phyloP scores from a whole-genome alignment of 2,797 vertebrate species.

The Poeciliopsis paucimaculata region DNA sequence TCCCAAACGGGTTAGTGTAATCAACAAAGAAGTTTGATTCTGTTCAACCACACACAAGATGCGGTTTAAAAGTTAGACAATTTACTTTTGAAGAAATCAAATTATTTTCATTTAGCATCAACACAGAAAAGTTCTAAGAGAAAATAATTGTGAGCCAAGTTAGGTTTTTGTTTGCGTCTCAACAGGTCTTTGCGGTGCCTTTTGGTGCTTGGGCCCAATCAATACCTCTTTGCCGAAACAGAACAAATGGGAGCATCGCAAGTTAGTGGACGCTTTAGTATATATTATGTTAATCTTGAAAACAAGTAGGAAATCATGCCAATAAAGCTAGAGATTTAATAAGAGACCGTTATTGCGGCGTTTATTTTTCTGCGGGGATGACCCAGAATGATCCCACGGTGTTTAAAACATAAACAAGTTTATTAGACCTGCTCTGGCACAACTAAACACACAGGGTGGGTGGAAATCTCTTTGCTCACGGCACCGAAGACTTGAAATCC shows the following conservation, averaged over 20 bases:
- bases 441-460: slow-evolving; percentile 55
- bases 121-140: neutral
- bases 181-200: neutral
- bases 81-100: slow-evolving; percentile 26
- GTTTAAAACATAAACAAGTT: slow-evolving; percentile 65
- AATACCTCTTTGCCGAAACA: neutral
- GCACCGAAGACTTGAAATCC: slow-evolving; percentile 61
- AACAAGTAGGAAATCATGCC: slow-evolving; percentile 54
- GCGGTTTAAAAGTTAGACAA: slow-evolving; percentile 20
- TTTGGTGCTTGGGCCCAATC: neutral
- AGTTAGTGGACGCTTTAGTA: neutral
- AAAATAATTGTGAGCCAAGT: neutral
- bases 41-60: slow-evolving; percentile 1
- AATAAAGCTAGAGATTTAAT: slow-evolving; percentile 54
- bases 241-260: neutral
- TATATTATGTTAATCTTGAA: slow-evolving; percentile 59
- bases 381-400: slow-evolving; percentile 49
- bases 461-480: slow-evolving; percentile 56
- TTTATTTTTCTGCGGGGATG: slow-evolving; percentile 50
- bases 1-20: slow-evolving; percentile 30
- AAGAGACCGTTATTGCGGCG: slow-evolving; percentile 49
- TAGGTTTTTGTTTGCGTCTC: neutral
- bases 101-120: neutral
- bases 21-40: slow-evolving; percentile 34
- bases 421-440: slow-evolving; percentile 50